Evolutionary conservation across 2,113 vertebrate genomes (phyloP).

Genomic region (Narcine bancroftii): DNA sequence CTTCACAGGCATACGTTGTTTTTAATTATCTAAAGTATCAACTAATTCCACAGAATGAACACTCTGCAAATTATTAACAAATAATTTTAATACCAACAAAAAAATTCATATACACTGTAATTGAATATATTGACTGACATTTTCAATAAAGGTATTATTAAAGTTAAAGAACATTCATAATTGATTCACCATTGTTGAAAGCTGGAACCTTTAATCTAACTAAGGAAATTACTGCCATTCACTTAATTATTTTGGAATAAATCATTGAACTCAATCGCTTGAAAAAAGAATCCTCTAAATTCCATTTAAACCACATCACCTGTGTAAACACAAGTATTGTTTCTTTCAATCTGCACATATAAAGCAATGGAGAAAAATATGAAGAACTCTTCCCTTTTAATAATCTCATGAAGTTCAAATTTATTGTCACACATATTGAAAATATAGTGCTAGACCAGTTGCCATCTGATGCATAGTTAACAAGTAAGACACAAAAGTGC

Average conservation of each 20-base stretch:
- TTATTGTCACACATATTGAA: too few relatives aligned
- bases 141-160: background rate
- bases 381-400: background rate
- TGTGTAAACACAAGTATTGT: background rate
- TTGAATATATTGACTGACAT: background rate
- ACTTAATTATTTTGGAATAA: background rate
- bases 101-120: background rate
- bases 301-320: background rate
- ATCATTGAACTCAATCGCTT: background rate
- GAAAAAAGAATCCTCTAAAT: constrained; percentile 7
- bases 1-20: too few relatives aligned
- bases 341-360: background rate
- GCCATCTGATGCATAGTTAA: too few relatives aligned
- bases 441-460: too few relatives aligned
- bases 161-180: background rate
- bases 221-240: background rate
- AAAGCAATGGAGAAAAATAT: background rate
- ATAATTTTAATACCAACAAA: background rate
- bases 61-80: background rate
- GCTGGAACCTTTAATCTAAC: background rate
- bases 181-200: background rate
- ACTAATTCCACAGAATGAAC: background rate
- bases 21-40: background rate
- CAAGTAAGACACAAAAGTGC: too few relatives aligned
- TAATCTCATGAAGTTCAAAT: background rate